Evolutionary conservation across 1,140 invertebrate species (phyloP).

Genomic region (Pectinophora gossypiella): DNA sequence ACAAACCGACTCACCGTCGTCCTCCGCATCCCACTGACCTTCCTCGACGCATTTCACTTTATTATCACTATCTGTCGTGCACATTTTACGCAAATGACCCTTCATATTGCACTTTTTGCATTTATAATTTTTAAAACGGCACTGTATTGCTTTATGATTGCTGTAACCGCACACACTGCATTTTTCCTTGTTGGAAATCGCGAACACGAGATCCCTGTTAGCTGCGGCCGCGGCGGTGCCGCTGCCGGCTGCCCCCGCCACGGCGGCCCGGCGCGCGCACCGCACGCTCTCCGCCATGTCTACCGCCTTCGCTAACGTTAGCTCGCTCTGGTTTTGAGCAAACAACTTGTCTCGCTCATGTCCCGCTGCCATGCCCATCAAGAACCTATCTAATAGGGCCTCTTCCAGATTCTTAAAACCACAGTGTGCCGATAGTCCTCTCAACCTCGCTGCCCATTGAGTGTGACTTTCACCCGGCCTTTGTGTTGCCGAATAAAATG

Average conservation of each 20-base stretch:
- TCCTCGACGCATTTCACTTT: slow-evolving; percentile 9
- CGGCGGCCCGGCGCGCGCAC: slow-evolving; percentile 1
- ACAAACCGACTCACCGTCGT: slow-evolving; percentile 7
- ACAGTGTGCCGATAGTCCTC: slow-evolving; percentile 2
- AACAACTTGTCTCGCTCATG: slow-evolving; percentile 9
- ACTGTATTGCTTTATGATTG: background rate
- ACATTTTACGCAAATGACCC: slow-evolving; percentile 7
- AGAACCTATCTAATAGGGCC: background rate
- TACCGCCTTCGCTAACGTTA: slow-evolving; percentile 8
- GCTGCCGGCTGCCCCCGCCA: background rate
- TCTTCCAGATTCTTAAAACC: slow-evolving; percentile 3
- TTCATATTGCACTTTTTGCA: slow-evolving; percentile 9
- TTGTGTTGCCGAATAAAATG: slow-evolving; percentile 4
- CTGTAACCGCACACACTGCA: slow-evolving; percentile 8
- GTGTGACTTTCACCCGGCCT: background rate
- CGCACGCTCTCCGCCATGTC: slow-evolving; percentile 4
- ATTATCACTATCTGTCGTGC: background rate
- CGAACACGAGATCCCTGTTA: background rate
- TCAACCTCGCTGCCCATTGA: slow-evolving; percentile 7
- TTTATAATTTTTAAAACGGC: slow-evolving; percentile 11
- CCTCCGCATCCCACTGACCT: slow-evolving; percentile 1
- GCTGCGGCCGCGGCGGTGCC: background rate
- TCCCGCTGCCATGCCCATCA: slow-evolving; percentile 4
- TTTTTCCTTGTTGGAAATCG: background rate
- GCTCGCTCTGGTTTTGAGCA: background rate